phyloP scores from a whole-genome alignment of 2,113 vertebrate species.

The Hassar affinis region DNA sequence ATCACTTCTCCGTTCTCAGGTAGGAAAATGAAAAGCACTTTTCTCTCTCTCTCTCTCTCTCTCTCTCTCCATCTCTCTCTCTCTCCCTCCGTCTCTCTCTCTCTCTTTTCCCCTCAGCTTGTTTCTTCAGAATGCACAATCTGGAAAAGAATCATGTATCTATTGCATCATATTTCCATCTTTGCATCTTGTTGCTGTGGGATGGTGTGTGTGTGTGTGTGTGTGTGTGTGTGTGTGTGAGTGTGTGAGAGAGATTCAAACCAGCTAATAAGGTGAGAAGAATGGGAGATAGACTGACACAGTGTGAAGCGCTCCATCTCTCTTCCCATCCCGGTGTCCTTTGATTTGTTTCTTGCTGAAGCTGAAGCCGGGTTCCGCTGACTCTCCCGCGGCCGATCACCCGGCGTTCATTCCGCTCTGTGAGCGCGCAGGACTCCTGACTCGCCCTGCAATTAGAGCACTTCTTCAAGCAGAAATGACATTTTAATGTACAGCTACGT shows the following conservation, averaged over 20 bases:
- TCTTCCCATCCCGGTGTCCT: conserved; percentile 28
- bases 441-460: neutral
- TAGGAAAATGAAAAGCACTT: conserved; percentile 32
- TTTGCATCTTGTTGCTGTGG: neutral
- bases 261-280: conserved; percentile 4
- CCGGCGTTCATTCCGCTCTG: neutral
- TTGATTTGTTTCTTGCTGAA: neutral
- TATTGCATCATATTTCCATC: neutral
- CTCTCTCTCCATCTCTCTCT: too few relatives aligned
- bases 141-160: neutral
- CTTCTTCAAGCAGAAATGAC: neutral
- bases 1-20: conserved; percentile 54
- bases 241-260: conserved; percentile 54
- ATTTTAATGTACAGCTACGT: neutral
- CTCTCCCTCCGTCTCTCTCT: too few relatives aligned
- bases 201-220: conserved; percentile 17
- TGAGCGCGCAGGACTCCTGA: neutral
- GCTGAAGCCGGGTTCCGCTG: too few relatives aligned
- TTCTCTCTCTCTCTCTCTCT: too few relatives aligned
- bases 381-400: too few relatives aligned
- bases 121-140: neutral
- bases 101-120: conserved; percentile 49
- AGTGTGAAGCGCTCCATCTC: conserved; percentile 30
- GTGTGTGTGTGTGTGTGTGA: conserved; percentile 39
- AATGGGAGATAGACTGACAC: neutral